Base-by-base conservation (phyloP, 2,888 invertebrate genomes). In the Pseudococcus longispinus region DNA sequence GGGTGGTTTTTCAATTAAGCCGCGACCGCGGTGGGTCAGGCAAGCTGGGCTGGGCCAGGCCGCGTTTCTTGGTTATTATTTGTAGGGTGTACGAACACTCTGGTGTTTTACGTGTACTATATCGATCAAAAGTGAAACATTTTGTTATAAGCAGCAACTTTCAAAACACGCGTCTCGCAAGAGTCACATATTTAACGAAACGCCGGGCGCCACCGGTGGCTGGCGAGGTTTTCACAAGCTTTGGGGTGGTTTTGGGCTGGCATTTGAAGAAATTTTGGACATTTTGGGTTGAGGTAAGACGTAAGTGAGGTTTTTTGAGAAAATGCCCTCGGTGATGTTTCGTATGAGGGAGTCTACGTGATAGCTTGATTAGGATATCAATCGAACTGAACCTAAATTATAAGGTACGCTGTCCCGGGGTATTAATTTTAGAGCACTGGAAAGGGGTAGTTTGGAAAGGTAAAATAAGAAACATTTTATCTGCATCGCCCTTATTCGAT, bases 161-260 rank as follows among this genome's bases (percentile, higher is more conserved):
- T 82, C 82, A 46, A 77, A 85, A 85, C 85, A 77, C 77, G 85
- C 85, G 85, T 85, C 74, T 85, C 46, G 74, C 60, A 20, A 29
- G 26, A 51, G 77, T 85, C 51, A 77, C 77, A 85, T 85, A 85
- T 46, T 46, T 77, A 74, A 42, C 26, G 26, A 44, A 70, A 44
- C 32, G 44, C 29, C 42, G 85, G 77, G 70, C 70, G 60, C 60
- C 44, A n/a, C 51, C 51, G 51, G 51, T 46, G 44, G 70, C 1
- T 29, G 18, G 70, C 70, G 20, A 70, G n/a, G n/a, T 51, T 51
- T 51, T 51, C 5, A 51, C n/a, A n/a, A n/a, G 15, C 13, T 11
- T 37, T 2, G 4, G 8, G 8, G 37, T 37, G 44, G 44, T 8
- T 46, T 46, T 15, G 15, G 3, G 15, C 44, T 3, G 13, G 1